Evolutionary conservation across 2,888 invertebrate genomes (phyloP).

Genomic region (Phengaris alcon): DNA sequence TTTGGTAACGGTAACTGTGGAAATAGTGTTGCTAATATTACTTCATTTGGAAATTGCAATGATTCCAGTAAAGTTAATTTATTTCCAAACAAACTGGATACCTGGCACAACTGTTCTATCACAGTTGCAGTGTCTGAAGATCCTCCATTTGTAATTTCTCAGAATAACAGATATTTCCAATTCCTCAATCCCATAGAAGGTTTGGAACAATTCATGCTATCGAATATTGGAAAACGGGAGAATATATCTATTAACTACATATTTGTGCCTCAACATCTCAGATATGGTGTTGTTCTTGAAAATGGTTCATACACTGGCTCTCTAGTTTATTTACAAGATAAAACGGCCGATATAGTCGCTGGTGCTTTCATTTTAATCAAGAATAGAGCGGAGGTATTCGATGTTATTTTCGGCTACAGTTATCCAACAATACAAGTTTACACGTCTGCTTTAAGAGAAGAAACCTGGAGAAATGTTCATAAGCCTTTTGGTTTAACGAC

Average conservation of each 20-base stretch:
- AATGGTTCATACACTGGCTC: conserved; percentile 53
- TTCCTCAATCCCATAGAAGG: conserved; percentile 44
- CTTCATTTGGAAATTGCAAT: conserved; percentile 10
- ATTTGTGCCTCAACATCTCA: conserved; percentile 37
- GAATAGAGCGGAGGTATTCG: conserved; percentile 51
- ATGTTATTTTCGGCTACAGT: conserved; percentile 53
- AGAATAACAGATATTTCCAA: conserved; percentile 41
- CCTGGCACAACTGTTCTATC: conserved; percentile 46
- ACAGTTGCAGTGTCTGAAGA: conserved; percentile 48
- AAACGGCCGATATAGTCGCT: conserved; percentile 48
- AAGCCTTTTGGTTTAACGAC: conserved; percentile 41
- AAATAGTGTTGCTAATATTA: conserved; percentile 2
- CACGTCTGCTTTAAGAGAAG: conserved; percentile 46
- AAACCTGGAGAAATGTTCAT: conserved; percentile 52
- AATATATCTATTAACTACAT: conserved; percentile 45
- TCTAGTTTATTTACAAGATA: conserved; percentile 44
- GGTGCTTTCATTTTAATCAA: conserved; percentile 52
- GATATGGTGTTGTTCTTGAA: conserved; percentile 47
- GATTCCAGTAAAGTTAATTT: neutral
- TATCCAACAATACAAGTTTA: conserved; percentile 48
- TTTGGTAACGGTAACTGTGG: neutral
- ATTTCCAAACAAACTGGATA: conserved; percentile 1
- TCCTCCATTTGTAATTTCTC: conserved; percentile 47
- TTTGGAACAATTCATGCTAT: conserved; percentile 53
- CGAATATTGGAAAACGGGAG: conserved; percentile 46